Evolutionary conservation across 2,113 vertebrate species (phyloP), one percentile per base, ranked within the genome.

Genomic region (Empidonax alnorum): DNA sequence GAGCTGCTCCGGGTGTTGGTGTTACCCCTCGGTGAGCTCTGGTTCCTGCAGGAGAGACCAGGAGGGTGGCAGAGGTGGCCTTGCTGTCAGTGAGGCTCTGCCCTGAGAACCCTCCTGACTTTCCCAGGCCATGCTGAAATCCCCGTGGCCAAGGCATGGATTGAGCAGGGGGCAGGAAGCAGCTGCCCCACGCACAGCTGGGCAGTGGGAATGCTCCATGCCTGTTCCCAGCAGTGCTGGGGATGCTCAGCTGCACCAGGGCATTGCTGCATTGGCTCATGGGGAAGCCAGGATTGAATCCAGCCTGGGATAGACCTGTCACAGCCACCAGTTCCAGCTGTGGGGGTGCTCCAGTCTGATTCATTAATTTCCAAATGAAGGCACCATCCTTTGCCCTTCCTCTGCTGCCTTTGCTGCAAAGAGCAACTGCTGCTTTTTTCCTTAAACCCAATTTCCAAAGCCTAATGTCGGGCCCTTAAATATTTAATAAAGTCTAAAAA

Each of bases 401-500:
- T 67, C 62, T 87, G 37, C 84, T 77, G 63, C 73, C 53, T 73
- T 79, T 33, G 33, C 93, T 80, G 84, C 90, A 66, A 73, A 66
- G 78, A 83, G 77, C 21, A 2, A 56, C 76, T 65, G 80, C 91
- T 68, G 62, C 75, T 86, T 84, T 53, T 44, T 84, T 50, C 55
- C 84, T 69, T 3, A 20, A 69, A 59, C 93, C 72, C 6, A 11
- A 66, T 94, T 94, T 87, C 87, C 61, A 84, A 84, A 91, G 90
- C 84, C 85, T 90, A 24, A 85, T 67, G 69, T 42, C 17, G 6
- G 82, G 68, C 10, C 66, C 68, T 93, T 95, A 73, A 97, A 96
- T 97, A 96, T 97, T 97, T 96, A 95, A 96, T 97, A 49, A 77
- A 86, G 72, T 93, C 95, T 94, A 68, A 90, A 93, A 94, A 91